Evolutionary conservation across 1,140 invertebrate genomes (phyloP), one percentile per base, ranked within the genome.

Genomic region (Ganaspis sp.): DNA sequence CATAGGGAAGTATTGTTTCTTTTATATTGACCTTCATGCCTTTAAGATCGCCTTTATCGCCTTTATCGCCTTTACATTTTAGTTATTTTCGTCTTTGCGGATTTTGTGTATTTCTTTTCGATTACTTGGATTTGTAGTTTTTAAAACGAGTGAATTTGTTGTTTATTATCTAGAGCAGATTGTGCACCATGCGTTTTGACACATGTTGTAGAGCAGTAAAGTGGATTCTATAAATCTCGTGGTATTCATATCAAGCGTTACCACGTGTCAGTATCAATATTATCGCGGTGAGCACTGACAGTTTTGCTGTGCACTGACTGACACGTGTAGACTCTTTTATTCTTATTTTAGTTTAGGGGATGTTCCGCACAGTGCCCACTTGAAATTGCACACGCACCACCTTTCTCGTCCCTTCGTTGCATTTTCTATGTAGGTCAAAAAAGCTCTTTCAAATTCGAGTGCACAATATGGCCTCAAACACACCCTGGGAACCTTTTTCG

Each of bases 181-280:
- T 37, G 40, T 72, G 73, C 81, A 71, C 64, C 84, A 84, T 81
- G 72, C 78, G 80, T 74, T 64, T 34, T 17, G 34, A 76, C 84
- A 85, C 84, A 83, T 85, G 84, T 85, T 79, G 70, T 42, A 75
- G 71, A 76, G 76, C 77, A 23, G 78, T 76, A 73, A 83, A 86
- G 79, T 74, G 83, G 74, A 69, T 42, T 70, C 77, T 73, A 74
- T 75, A 70, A 80, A 83, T 82, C 77, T 69, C 45, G 54, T 71
- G 54, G 74, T 76, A 74, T 78, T 72, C 80, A 73, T 75, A 74
- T 75, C 74, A 64, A 72, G 64, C 76, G 75, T 70, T 74, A 83
- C 72, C 77, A 81, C 75, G 81, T 74, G 74, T 85, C 79, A 73
- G 78, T 80, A 76, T 82, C 58, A 81, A 74, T 80, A 78, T 79